Conservation (phyloP, 2,113 vertebrate genomes). For the Dunckerocampus dactyliophorus region DNA sequence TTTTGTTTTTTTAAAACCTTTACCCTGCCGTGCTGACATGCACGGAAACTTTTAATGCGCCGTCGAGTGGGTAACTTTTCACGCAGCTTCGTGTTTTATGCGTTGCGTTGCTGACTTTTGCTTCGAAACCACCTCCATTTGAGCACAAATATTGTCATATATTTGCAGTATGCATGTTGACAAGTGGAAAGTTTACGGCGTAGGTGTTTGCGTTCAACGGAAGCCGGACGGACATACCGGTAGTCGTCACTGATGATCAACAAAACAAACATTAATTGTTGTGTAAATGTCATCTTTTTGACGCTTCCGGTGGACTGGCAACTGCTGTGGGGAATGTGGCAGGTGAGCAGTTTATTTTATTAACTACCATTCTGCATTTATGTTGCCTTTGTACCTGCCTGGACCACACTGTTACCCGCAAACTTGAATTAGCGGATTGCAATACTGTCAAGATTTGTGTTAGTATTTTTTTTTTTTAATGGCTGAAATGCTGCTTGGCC, state of each 20-base stretch:
- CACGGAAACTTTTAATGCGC: constrained; percentile 74
- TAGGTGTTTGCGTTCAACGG: background rate
- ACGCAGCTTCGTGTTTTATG: constrained; percentile 48
- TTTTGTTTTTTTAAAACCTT: constrained; percentile 18
- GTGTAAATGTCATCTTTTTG: background rate
- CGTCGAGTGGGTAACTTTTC: constrained; percentile 63
- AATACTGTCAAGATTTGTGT: constrained; percentile 9
- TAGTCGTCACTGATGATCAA: background rate
- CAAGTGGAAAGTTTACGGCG: constrained; percentile 29
- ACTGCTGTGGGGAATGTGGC: constrained; percentile 34
- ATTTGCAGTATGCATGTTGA: constrained; percentile 14
- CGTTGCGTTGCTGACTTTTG: constrained; percentile 45
- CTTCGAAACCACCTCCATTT: background rate
- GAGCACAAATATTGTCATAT: background rate
- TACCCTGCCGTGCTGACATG: constrained; percentile 19
- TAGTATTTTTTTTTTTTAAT: background rate
- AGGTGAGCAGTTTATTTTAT: constrained; percentile 53
- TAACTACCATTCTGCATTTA: background rate
- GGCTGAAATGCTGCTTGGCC: too few relatives aligned
- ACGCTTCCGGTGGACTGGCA: constrained; percentile 18
- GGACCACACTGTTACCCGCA: constrained; percentile 4
- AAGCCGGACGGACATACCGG: background rate
- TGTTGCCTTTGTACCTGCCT: constrained; percentile 1
- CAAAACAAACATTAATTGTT: background rate
- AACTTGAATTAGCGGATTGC: constrained; percentile 48